Evolutionary conservation across 2,113 vertebrate genomes (phyloP).

Genomic region (Menidia beryllina): DNA sequence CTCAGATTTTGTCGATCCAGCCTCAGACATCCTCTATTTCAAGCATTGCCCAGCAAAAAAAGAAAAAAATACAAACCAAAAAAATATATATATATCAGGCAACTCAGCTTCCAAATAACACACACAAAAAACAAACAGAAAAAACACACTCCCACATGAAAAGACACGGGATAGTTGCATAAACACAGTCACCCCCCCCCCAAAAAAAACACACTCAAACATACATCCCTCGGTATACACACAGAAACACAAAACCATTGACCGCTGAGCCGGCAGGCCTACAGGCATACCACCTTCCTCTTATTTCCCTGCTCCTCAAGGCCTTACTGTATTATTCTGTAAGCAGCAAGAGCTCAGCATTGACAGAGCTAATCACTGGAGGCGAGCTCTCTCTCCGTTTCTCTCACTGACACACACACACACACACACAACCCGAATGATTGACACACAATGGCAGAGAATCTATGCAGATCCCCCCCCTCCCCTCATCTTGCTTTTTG

Average conservation of each 20-base stretch:
- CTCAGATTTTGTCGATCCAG: constrained; percentile 16
- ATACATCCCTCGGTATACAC: constrained; percentile 40
- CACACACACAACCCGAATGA: constrained; percentile 70
- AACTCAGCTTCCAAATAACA: constrained; percentile 52
- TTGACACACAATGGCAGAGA: constrained; percentile 86
- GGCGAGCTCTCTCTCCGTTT: constrained; percentile 64
- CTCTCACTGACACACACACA: constrained; percentile 17
- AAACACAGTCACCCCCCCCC: constrained; percentile 48
- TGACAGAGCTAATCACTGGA: constrained; percentile 85
- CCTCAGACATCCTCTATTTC: constrained; percentile 45
- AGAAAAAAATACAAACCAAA: no score
- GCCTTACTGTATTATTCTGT: constrained; percentile 83
- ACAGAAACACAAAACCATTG: constrained; percentile 56
- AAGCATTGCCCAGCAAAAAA: constrained; percentile 39
- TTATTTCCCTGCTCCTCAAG: constrained; percentile 77
- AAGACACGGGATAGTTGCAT: constrained; percentile 52
- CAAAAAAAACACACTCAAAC: constrained; percentile 36
- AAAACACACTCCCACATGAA: constrained; percentile 54
- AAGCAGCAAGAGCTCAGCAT: constrained; percentile 80
- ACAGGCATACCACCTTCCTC: constrained; percentile 62
- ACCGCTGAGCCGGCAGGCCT: constrained; percentile 56
- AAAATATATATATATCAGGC: no score
- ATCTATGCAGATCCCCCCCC: constrained; percentile 79
- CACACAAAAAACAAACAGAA: no score
- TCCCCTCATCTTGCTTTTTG: constrained; percentile 68